Conservation (phyloP, 2,797 vertebrate genomes). For the Helarctos malayanus region DNA sequence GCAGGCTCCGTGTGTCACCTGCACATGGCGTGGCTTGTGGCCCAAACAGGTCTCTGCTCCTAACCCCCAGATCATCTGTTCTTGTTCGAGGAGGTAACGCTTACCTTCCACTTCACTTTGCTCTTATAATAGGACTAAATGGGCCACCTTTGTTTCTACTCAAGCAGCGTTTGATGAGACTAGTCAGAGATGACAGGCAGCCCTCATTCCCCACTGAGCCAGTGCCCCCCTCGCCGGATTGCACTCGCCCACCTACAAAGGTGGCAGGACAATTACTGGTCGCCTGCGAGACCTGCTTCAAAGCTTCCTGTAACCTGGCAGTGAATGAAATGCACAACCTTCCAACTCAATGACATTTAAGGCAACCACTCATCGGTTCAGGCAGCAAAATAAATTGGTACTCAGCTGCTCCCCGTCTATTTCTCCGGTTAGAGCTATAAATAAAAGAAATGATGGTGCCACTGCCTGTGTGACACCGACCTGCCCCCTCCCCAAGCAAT, state of each 20-base stretch:
- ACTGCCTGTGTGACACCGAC: conserved; percentile 9
- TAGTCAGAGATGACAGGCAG: conserved; percentile 7
- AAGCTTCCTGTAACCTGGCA: conserved; percentile 68
- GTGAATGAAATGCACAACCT: conserved; percentile 75
- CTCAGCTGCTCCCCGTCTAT: conserved; percentile 70
- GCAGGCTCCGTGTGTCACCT: not conserved
- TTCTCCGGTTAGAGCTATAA: conserved; percentile 80
- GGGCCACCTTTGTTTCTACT: conserved; percentile 69
- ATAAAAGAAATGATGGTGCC: conserved; percentile 67
- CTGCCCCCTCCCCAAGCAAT: conserved; percentile 51
- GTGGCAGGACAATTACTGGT: conserved; percentile 61
- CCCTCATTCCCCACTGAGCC: conserved; percentile 33
- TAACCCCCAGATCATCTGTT: conserved; percentile 20
- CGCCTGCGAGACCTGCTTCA: conserved; percentile 67
- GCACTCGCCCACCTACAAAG: conserved; percentile 67
- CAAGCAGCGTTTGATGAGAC: conserved; percentile 56
- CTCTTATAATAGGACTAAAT: conserved; percentile 12
- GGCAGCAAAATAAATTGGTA: conserved; percentile 82
- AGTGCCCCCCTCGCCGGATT: conserved; percentile 59
- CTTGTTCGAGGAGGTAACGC: conserved; percentile 45
- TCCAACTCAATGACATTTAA: conserved; percentile 80
- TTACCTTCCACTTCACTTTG: not conserved
- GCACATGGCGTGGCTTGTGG: not conserved
- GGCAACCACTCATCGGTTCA: conserved; percentile 63
- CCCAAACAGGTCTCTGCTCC: not conserved